A percentile compares a stretch with the other conserved stretches of the same genome.
Conservation (phyloP, 2,888 invertebrate genomes). For the Spicauda simplicius region DNA sequence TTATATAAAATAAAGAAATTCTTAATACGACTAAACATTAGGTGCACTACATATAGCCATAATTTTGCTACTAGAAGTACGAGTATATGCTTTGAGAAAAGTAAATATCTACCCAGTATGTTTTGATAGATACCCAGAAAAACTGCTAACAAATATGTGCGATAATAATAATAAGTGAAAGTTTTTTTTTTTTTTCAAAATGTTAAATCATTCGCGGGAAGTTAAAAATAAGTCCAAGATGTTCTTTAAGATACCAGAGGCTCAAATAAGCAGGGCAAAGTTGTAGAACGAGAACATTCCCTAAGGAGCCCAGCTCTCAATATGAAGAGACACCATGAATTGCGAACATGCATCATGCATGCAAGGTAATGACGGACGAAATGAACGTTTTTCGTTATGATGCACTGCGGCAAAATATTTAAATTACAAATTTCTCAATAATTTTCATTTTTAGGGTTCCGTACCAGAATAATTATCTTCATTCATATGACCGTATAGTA, state of each 20-base stretch:
- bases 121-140: too few species aligned
- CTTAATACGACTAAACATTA: too few species aligned
- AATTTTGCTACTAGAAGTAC: too few species aligned
- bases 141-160: too few species aligned
- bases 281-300: constrained; percentile 14
- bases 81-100: too few species aligned
- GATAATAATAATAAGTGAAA: too few species aligned
- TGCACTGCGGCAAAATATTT: constrained; percentile 5
- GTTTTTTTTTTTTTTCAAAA: too few species aligned
- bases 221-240: constrained; percentile 9
- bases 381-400: constrained; percentile 6
- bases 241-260: constrained; percentile 11
- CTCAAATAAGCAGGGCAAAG: constrained; percentile 2
- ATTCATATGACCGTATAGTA: too few species aligned
- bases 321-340: constrained; percentile 8
- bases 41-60: too few species aligned
- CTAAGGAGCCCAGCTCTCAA: constrained; percentile 9
- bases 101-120: too few species aligned
- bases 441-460: not conserved
- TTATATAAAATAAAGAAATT: too few species aligned
- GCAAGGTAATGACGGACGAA: constrained; percentile 3
- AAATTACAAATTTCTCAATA: not conserved
- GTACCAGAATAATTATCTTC: too few species aligned
- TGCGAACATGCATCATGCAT: not conserved
- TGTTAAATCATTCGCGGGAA: not conserved